Evolutionary conservation across 2,888 invertebrate species (phyloP).

Genomic region (Pimpla rufipes): DNA sequence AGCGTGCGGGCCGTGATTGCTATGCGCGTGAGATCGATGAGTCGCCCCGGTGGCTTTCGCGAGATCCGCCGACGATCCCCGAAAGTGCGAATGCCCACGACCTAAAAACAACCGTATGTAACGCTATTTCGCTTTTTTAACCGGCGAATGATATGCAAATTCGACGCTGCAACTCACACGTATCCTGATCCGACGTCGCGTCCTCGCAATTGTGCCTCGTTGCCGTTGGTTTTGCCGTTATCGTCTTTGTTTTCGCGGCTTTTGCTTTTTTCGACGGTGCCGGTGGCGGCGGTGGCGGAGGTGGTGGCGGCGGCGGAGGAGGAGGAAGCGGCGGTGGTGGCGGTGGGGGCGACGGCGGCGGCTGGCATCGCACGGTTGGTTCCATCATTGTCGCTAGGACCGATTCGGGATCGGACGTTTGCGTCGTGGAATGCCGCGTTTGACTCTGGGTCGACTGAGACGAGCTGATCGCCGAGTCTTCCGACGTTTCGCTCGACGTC

Average conservation of each 20-base stretch:
- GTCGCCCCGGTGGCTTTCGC: conserved; percentile 74
- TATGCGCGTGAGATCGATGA: conserved; percentile 79
- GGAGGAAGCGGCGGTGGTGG: not conserved
- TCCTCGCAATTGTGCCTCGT: conserved; percentile 78
- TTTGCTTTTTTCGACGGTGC: not conserved
- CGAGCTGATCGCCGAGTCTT: not conserved
- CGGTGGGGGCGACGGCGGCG: conserved; percentile 1
- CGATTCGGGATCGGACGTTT: conserved; percentile 73
- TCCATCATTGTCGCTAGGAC: not conserved
- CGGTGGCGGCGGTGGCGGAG: not conserved
- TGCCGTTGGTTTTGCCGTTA: conserved; percentile 54
- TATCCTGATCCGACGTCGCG: conserved; percentile 77
- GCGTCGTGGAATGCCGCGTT: conserved; percentile 83
- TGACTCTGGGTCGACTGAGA: conserved; percentile 77
- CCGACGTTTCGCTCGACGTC: not conserved
- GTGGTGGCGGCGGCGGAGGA: conserved; percentile 2
- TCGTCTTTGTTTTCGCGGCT: conserved; percentile 9
- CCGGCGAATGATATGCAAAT: not conserved
- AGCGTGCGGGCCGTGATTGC: conserved; percentile 79
- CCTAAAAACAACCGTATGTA: conserved; percentile 68
- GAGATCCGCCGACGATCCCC: conserved; percentile 77
- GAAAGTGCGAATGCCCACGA: conserved; percentile 79
- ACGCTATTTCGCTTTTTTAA: not conserved
- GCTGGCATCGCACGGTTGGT: not conserved
- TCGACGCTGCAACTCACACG: conserved; percentile 71